These are phyloP conservation scores for western clawed frog (Xenopus tropicalis) DNA, from an alignment of 2,113 vertebrate species.

Conservation along the genomic window DNA sequence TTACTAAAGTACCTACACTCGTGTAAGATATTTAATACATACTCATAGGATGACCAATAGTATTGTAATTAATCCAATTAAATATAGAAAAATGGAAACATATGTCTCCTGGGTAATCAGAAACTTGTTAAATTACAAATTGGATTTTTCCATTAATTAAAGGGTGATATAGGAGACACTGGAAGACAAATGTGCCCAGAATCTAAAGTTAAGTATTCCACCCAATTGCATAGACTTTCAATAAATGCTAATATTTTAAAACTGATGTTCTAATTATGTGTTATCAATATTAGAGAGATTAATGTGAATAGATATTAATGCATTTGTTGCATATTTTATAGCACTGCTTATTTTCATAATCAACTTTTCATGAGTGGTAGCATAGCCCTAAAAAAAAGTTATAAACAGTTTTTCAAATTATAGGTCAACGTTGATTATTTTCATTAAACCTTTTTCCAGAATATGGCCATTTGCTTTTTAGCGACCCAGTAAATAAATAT, in stretches of 20 bases:
- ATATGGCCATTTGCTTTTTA: no score
- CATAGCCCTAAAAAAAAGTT: no score
- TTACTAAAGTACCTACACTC: slow-evolving; percentile 37
- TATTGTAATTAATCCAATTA: slow-evolving; percentile 35
- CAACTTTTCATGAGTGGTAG: no score
- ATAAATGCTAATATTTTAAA: slow-evolving; percentile 18
- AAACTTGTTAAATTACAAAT: slow-evolving; percentile 49
- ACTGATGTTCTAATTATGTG: slow-evolving; percentile 53
- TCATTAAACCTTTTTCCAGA: no score
- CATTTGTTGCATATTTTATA: fast-evolving
- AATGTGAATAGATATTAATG: slow-evolving; percentile 3
- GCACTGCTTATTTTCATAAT: no score
- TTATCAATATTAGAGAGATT: slow-evolving; percentile 42
- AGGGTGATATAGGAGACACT: slow-evolving; percentile 41
- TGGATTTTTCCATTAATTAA: slow-evolving; percentile 51
- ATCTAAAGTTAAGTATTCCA: background rate
- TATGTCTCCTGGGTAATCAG: slow-evolving; percentile 47
- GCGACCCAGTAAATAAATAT: no score
- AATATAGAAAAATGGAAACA: slow-evolving; percentile 39
- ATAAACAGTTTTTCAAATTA: no score
- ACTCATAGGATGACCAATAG: slow-evolving; percentile 15
- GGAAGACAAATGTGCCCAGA: background rate
- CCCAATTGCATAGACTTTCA: background rate
- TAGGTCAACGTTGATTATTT: no score
- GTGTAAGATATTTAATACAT: slow-evolving; percentile 33